Base-by-base conservation (phyloP, 2,113 vertebrate genomes). In the Oryzias javanicus region DNA sequence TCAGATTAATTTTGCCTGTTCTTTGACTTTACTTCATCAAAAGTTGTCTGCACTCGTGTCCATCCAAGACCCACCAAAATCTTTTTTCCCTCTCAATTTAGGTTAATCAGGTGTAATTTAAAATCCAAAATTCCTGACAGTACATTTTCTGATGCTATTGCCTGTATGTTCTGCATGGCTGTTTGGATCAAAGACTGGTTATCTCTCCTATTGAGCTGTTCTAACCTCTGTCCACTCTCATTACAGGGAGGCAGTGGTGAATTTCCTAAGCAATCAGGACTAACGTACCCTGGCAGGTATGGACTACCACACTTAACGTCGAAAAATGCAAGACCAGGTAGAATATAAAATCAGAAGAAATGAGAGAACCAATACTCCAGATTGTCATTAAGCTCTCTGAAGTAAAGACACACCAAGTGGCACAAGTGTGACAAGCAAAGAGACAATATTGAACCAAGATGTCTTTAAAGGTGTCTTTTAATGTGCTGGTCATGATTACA, bases 171-270 rank as follows among this genome's bases (percentile, higher is more conserved):
- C 91, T 94, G 91, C 91, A 91, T 93, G 90, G 88, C 91, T 93
- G 90, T 91, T 92, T 92, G 93, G 92, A 94, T 95, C 92, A 94
- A 94, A 95, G 91, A 91, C 90, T 92, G 92, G 91, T 94, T 94
- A 94, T 94, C 91, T 74, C 90, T 90, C 86, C 89, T 94, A 96
- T 96, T 94, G 94, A 96, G 94, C 94, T 94, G 91, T 94, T 93
- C 90, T 95, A 95, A 95, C 93, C 93, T 93, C 94, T 95, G 95
- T 95, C 94, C 89, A 75, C 87, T 94, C 90, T 93, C 91, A 95
- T 96, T 95, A 95, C 90, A 86, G 85, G 67, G 78, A 81, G 17
- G 79, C 90, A 86, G 87, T 83, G 71, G 80, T 90, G 92, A 90
- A 92, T 92, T 91, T 93, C 90, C 91, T 84, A 88, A 89, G 91